A percentile compares a stretch with the other conserved stretches of the same genome.
These are phyloP conservation scores for Macroramphosus scolopax DNA, from an alignment of 2,797 vertebrate species.

Conservation along the genomic window DNA sequence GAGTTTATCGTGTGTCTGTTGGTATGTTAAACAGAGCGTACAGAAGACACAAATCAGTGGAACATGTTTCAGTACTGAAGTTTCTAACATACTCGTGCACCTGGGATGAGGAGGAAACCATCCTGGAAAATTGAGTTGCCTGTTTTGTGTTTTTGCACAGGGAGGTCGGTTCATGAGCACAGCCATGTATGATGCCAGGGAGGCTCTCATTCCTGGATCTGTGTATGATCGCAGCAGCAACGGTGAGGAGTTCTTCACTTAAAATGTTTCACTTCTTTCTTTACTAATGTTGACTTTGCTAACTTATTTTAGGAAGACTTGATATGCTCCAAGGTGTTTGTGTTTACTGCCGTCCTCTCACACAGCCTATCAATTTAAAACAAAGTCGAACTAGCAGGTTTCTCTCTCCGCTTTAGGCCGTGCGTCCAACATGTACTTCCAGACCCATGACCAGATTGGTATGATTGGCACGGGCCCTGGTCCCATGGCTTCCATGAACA, in stretches of 20 bases:
- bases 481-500: constrained; percentile 91
- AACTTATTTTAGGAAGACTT: no score
- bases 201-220: constrained; percentile 96
- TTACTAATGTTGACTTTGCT: neutral
- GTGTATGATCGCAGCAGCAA: constrained; percentile 95
- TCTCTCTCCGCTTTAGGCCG: constrained; percentile 75
- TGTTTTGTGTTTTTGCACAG: constrained; percentile 41
- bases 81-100: no score
- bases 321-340: no score
- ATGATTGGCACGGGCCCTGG: constrained; percentile 92
- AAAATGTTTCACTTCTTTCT: no score
- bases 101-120: no score
- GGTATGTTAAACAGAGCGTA: no score
- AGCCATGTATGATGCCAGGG: constrained; percentile 97
- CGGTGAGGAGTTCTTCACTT: constrained; percentile 68
- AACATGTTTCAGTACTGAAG: no score
- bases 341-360: no score
- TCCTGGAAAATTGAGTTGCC: neutral
- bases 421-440: constrained; percentile 95
- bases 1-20: constrained; percentile 59
- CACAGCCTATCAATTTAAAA: no score
- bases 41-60: no score
- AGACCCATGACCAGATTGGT: constrained; percentile 96
- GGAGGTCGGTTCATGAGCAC: constrained; percentile 98
- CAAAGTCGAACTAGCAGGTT: no score